Conservation (phyloP, 2,113 vertebrate species). For the Colossoma macropomum region DNA sequence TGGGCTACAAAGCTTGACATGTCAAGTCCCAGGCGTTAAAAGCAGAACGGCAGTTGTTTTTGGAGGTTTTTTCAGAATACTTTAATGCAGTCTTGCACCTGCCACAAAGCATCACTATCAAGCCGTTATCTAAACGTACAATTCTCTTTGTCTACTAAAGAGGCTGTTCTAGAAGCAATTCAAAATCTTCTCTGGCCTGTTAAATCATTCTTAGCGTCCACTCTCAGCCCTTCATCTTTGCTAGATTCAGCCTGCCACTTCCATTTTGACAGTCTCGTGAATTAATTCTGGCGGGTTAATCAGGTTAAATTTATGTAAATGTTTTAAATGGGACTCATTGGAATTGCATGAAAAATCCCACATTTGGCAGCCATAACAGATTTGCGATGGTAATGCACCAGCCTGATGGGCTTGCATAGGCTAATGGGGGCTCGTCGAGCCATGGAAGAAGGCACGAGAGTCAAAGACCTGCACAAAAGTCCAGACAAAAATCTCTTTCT, state of each 20-base stretch:
- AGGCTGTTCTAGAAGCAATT: constrained; percentile 5
- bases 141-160: background rate
- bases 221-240: background rate
- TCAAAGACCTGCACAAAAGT: background rate
- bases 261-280: constrained; percentile 41
- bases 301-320: constrained; percentile 56
- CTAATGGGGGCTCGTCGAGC: constrained; percentile 47
- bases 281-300: constrained; percentile 58
- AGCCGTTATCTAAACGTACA: background rate
- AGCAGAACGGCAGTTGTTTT: background rate
- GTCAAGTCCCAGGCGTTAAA: background rate
- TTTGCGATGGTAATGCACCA: constrained; percentile 43
- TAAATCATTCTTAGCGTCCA: background rate
- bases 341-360: constrained; percentile 47
- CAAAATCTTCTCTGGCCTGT: background rate
- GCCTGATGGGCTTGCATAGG: constrained; percentile 32
- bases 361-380: constrained; percentile 46
- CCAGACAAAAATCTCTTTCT: background rate
- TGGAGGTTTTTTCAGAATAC: background rate
- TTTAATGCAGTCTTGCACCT: background rate
- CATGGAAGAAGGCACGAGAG: constrained; percentile 6
- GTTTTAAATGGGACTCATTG: constrained; percentile 48
- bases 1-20: background rate
- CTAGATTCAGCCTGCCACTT: background rate
- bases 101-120: background rate